Percentiles rank a stretch among this genome's conserved stretches.
These are phyloP conservation scores for Tapirus terrestris DNA, from an alignment of 2,113 vertebrate species.

Conservation along the genomic window DNA sequence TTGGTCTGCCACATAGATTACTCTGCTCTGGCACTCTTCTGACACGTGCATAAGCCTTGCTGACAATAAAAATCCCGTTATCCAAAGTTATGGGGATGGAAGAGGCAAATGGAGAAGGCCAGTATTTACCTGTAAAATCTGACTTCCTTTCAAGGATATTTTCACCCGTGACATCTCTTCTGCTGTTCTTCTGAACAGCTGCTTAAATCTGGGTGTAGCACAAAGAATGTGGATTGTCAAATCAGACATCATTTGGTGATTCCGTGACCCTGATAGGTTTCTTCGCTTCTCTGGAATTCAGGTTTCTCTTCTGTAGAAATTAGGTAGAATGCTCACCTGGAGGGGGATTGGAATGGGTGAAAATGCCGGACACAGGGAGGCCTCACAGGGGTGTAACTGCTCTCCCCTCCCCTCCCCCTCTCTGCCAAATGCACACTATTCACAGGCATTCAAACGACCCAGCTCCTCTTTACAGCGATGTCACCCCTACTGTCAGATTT, in stretches of 20 bases:
- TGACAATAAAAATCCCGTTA: constrained; percentile 79
- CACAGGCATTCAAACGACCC: accelerated
- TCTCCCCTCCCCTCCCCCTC: accelerated
- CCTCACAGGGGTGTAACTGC: accelerated
- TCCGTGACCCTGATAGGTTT: accelerated
- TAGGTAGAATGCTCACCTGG: neutral
- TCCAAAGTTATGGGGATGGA: constrained; percentile 68
- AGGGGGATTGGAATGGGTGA: accelerated
- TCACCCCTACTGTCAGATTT: neutral
- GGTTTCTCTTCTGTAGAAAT: neutral
- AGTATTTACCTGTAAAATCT: constrained; percentile 32
- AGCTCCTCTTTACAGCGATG: neutral
- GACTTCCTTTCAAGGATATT: constrained; percentile 54
- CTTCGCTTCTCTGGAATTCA: neutral
- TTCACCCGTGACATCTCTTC: neutral
- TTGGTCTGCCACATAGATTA: constrained; percentile 80
- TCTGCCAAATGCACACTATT: accelerated
- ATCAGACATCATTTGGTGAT: neutral
- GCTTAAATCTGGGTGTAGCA: neutral
- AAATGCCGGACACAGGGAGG: neutral
- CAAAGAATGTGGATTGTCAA: neutral
- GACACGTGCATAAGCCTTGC: constrained; percentile 65
- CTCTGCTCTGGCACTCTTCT: constrained; percentile 53
- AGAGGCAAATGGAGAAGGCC: constrained; percentile 40
- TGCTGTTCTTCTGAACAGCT: neutral